Base-by-base conservation (phyloP, 2,113 vertebrate genomes). In the Trematocara marginatum region DNA sequence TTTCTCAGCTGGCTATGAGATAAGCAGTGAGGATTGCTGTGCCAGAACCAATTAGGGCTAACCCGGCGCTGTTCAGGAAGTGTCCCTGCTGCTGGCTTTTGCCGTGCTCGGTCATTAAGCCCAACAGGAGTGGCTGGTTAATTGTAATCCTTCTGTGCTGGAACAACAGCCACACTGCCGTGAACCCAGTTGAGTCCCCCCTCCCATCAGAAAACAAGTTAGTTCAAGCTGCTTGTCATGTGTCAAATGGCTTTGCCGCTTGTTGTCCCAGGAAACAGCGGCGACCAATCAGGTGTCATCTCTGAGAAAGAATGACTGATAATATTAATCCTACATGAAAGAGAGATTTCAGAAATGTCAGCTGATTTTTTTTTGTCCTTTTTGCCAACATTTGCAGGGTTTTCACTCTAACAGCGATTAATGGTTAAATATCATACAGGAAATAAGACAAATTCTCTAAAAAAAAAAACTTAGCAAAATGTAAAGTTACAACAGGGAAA, bases 151-250 rank as follows among this genome's bases (percentile, higher is more conserved):
- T 83, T 82, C 87, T 80, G 87, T 88, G 81, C 92, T 95, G 93
- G 87, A 96, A 95, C 94, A 96, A 95, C 92, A 95, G 92, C 88
- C 79, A 81, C 93, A 93, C 92, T 95, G 92, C 94, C 79, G 91
- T 89, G 91, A 88, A 66, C 83, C 40, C 53, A 38, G 42, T 74
- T 2, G 54, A 81, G 56, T 59, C 3, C 56, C 83, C 56, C 69
- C 76, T 61, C 47, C 15, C 40, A 79, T 56, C 56, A 80, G 38
- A 92, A 87, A 89, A 84, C 88, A 90, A 90, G 94, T 92, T 86
- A 83, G 80, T 92, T 91, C 92, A 90, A 92, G 90, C 92, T 90
- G 88, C 88, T 92, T 88, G 91, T 95, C 90, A 93, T 93, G 91
- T 91, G 93, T 91, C 85, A 89, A 89, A 84, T 88, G 79, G 87